phyloP scores from a whole-genome alignment of 2,888 invertebrate species.

The Caenorhabditis angaria region DNA sequence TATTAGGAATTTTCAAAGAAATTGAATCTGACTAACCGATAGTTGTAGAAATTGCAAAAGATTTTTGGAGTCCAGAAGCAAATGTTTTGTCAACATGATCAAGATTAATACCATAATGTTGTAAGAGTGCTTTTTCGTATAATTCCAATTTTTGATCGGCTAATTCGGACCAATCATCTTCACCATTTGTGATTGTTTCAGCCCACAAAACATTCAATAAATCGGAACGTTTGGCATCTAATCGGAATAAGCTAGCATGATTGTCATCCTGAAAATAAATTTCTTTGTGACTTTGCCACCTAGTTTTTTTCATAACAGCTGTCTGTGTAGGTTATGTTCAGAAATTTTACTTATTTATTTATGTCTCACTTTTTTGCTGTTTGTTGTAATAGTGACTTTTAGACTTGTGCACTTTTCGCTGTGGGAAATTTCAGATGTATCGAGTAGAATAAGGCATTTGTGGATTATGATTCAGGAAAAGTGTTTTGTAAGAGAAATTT shows the following conservation, averaged over 20 bases:
- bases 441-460: no score
- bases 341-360: background rate
- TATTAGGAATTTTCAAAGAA: background rate
- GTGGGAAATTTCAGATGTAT: no score
- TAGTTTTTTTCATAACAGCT: constrained; percentile 5
- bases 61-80: constrained; percentile 54
- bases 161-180: constrained; percentile 67
- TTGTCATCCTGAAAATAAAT: constrained; percentile 27
- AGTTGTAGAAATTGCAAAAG: constrained; percentile 63
- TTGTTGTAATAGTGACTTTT: no score
- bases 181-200: constrained; percentile 65
- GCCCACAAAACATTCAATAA: constrained; percentile 69
- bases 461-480: no score
- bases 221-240: constrained; percentile 67
- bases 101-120: constrained; percentile 32
- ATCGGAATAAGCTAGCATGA: constrained; percentile 34
- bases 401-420: no score
- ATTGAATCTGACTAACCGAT: constrained; percentile 53
- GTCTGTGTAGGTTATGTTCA: background rate
- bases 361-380: background rate
- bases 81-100: constrained; percentile 48
- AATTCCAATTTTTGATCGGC: constrained; percentile 69
- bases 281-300: background rate
- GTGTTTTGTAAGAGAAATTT: no score
- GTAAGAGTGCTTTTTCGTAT: constrained; percentile 59